These are phyloP conservation scores for Microcaecilia unicolor DNA, from an alignment of 2,797 vertebrate species.

Conservation along the genomic window DNA sequence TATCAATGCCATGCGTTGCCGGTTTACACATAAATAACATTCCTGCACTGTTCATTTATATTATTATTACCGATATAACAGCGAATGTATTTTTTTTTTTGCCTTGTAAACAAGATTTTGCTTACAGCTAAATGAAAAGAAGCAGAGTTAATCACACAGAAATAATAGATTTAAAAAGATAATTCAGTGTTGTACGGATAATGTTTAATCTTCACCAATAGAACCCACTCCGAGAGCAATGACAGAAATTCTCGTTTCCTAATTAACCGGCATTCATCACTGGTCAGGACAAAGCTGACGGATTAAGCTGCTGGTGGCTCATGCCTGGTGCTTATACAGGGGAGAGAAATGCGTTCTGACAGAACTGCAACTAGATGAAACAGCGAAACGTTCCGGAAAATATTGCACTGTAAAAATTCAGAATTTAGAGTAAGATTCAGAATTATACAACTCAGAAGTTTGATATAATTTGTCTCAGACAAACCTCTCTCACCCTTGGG, in stretches of 20 bases:
- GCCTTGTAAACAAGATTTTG: slow-evolving; percentile 69
- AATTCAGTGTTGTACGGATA: slow-evolving; percentile 61
- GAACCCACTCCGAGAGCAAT: slow-evolving; percentile 47
- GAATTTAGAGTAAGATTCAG: no score
- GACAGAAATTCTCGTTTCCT: slow-evolving; percentile 57
- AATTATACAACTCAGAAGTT: no score
- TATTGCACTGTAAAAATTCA: no score
- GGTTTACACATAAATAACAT: slow-evolving; percentile 88
- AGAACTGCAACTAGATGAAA: not conserved
- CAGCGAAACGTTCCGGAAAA: not conserved
- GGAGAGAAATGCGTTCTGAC: not conserved
- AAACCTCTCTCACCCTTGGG: no score
- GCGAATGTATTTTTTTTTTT: slow-evolving; percentile 53
- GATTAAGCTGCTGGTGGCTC: slow-evolving; percentile 17
- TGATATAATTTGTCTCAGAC: no score
- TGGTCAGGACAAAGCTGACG: slow-evolving; percentile 38
- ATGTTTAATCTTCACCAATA: slow-evolving; percentile 61
- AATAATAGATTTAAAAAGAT: slow-evolving; percentile 74
- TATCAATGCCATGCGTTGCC: slow-evolving; percentile 88
- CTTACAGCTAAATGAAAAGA: slow-evolving; percentile 68
- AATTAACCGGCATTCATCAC: slow-evolving; percentile 63
- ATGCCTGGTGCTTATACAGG: slow-evolving; percentile 13
- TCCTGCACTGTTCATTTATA: slow-evolving; percentile 63
- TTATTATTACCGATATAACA: slow-evolving; percentile 65
- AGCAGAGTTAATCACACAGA: slow-evolving; percentile 69